Evolutionary conservation across 2,797 vertebrate genomes (phyloP).

Genomic region (Falco concolor): DNA sequence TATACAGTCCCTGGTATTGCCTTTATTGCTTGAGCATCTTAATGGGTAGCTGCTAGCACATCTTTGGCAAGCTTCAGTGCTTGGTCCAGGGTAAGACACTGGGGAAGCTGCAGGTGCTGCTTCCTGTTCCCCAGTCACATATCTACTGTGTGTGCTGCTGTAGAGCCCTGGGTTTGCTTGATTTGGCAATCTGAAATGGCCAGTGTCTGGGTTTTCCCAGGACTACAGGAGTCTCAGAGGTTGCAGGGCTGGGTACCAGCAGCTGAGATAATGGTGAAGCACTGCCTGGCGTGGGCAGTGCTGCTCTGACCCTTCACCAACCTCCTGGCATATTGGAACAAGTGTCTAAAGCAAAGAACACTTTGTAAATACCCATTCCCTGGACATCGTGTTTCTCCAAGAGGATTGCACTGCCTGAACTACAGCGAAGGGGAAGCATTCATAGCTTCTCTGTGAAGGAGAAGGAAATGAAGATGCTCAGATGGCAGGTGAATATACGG

Average conservation of each 20-base stretch:
- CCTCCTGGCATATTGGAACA: neutral
- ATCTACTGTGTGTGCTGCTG: accelerated
- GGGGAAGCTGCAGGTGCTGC: neutral
- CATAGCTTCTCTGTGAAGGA: neutral
- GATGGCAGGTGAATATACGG: neutral
- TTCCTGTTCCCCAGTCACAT: neutral
- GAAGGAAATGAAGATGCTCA: neutral
- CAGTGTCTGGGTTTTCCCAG: neutral
- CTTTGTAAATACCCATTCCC: neutral
- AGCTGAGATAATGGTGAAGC: neutral
- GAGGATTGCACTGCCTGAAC: neutral
- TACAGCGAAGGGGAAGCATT: neutral
- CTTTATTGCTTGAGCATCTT: neutral
- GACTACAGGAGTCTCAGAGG: neutral
- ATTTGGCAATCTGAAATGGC: neutral
- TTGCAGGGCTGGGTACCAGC: neutral
- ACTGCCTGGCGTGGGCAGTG: neutral
- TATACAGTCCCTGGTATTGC: neutral
- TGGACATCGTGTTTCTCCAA: neutral
- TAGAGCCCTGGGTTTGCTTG: neutral
- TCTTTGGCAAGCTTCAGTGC: neutral
- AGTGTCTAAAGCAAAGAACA: neutral
- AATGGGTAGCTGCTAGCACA: neutral
- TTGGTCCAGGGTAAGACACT: neutral
- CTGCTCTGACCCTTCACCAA: neutral